phyloP scores from a whole-genome alignment of 2,113 vertebrate genomes.

The Brachypodius melanocephalos region DNA sequence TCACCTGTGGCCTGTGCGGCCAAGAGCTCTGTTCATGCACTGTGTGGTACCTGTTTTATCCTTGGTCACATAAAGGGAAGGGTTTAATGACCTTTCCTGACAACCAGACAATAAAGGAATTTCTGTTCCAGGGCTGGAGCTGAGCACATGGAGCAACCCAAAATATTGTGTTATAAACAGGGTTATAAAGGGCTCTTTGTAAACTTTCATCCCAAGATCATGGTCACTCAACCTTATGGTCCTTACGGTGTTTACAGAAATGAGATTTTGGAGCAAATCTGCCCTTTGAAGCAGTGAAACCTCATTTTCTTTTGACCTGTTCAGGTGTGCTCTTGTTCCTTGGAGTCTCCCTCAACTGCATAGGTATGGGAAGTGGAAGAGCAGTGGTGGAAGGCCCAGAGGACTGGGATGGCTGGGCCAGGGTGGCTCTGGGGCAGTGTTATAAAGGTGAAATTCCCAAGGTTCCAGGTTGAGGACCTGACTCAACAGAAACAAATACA shows the following conservation, averaged over 20 bases:
- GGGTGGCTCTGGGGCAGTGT: background rate
- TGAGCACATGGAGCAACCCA: background rate
- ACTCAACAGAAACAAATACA: background rate
- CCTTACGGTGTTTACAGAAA: background rate
- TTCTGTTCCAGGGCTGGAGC: background rate
- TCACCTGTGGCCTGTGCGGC: background rate
- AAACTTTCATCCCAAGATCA: background rate
- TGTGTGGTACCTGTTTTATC: background rate
- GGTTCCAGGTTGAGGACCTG: background rate
- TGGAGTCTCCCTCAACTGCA: background rate
- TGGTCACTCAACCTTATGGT: background rate
- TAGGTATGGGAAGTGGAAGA: background rate
- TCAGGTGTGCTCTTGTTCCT: background rate
- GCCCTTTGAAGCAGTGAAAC: background rate
- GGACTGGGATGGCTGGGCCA: background rate
- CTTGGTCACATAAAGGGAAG: background rate
- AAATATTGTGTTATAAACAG: background rate
- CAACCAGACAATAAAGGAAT: background rate
- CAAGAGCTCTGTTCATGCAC: background rate
- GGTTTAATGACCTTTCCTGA: background rate
- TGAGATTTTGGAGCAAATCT: background rate
- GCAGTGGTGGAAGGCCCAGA: background rate
- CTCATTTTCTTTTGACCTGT: background rate
- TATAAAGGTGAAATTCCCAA: background rate
- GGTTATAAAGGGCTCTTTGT: background rate